A percentile compares a stretch with the other conserved stretches of the same genome.
These are phyloP conservation scores for Nematopogon swammerdamellus DNA, from an alignment of 2,888 invertebrate genomes.

Conservation along the genomic window DNA sequence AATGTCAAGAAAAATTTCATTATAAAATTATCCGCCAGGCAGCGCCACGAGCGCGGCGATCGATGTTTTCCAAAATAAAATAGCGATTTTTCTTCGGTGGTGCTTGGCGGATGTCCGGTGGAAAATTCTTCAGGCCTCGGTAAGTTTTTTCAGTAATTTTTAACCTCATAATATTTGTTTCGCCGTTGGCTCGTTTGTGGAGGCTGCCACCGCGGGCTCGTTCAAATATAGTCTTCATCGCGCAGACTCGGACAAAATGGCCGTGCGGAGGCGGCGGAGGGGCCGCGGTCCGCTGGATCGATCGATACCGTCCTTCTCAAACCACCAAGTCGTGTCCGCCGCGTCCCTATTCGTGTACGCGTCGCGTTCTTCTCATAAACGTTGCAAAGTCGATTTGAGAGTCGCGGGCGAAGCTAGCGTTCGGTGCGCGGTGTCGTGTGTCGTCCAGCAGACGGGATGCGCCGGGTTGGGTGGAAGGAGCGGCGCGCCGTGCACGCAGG, in stretches of 20 bases:
- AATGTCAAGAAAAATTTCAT: neutral
- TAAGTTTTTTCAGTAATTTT: neutral
- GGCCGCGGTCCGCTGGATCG: constrained; percentile 26
- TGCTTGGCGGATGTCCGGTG: neutral
- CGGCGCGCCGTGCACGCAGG: constrained; percentile 71
- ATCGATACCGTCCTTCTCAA: constrained; percentile 47
- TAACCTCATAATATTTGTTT: neutral
- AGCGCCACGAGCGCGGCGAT: constrained; percentile 35
- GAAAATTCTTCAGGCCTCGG: neutral
- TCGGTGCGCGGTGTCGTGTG: neutral
- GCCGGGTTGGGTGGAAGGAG: constrained; percentile 12
- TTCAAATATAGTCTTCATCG: constrained; percentile 23
- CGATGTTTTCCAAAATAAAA: constrained; percentile 54
- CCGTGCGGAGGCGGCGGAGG: constrained; percentile 21
- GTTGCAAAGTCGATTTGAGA: constrained; percentile 2
- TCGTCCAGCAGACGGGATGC: neutral
- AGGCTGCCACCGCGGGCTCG: constrained; percentile 3
- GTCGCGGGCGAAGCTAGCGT: neutral
- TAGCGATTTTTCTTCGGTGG: constrained; percentile 22
- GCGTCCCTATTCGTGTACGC: neutral
- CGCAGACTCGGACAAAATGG: constrained; percentile 73
- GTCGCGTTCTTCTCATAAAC: neutral
- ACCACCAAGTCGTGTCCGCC: neutral
- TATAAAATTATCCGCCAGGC: constrained; percentile 27
- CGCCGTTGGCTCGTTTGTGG: neutral